Conservation (phyloP, 2,113 vertebrate species). For the Dipodomys spectabilis region DNA sequence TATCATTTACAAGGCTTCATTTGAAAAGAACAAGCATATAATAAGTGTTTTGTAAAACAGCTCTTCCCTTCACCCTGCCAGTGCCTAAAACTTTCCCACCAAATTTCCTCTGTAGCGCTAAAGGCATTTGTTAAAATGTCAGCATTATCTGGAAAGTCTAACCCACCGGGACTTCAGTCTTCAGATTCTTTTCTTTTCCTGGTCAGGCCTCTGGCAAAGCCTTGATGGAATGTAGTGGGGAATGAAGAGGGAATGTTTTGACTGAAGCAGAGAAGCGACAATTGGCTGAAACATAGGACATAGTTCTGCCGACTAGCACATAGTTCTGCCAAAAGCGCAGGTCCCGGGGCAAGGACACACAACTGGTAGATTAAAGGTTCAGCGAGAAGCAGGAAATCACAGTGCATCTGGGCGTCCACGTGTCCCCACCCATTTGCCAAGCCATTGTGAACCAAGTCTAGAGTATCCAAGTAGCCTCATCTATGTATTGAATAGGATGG, state of each 20-base stretch:
- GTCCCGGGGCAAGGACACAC: neutral
- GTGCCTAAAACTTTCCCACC: neutral
- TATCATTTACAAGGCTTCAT: neutral
- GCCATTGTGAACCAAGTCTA: neutral
- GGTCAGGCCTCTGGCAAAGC: neutral
- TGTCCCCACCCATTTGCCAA: neutral
- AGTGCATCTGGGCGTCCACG: neutral
- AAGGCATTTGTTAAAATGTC: constrained; percentile 52
- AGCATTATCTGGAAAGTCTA: neutral
- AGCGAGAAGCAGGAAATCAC: neutral
- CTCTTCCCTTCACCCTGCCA: neutral
- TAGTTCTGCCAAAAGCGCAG: neutral
- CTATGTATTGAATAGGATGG: neutral
- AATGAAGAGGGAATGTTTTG: constrained; percentile 27
- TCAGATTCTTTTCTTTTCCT: neutral
- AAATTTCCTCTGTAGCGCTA: neutral
- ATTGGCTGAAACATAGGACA: neutral
- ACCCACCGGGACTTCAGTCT: neutral
- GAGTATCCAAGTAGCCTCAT: neutral
- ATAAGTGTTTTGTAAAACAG: constrained; percentile 18
- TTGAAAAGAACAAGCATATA: constrained; percentile 1
- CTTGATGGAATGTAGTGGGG: neutral
- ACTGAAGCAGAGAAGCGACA: neutral
- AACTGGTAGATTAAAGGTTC: neutral
- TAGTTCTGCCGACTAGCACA: neutral